These are phyloP conservation scores for Xestia xanthographa DNA, from an alignment of 2,888 invertebrate species.

Conservation along the genomic window DNA sequence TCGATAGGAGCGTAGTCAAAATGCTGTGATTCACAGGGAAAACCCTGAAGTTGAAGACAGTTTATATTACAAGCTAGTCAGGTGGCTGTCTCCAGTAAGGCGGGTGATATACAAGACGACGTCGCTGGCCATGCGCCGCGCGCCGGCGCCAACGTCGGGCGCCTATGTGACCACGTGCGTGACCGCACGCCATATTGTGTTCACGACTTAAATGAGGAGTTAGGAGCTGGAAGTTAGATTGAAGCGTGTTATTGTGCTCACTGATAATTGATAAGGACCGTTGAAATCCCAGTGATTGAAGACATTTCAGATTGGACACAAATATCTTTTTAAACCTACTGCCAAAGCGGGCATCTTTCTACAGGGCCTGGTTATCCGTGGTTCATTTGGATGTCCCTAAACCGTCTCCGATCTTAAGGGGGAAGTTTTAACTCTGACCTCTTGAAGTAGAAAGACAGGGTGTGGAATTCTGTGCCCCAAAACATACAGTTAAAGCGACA, in stretches of 20 bases:
- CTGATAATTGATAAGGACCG: too few relatives aligned
- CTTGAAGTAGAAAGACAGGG: neutral
- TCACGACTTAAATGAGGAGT: slow-evolving; percentile 14
- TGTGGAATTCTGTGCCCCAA: too few relatives aligned
- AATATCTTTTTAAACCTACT: neutral
- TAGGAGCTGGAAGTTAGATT: neutral
- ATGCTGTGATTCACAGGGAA: neutral
- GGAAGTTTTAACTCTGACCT: neutral
- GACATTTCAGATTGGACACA: neutral
- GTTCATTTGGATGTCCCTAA: too few relatives aligned
- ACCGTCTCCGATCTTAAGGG: too few relatives aligned
- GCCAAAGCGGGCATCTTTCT: neutral
- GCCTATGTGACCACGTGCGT: slow-evolving; percentile 59
- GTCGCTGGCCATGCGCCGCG: slow-evolving; percentile 37
- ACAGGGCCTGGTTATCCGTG: too few relatives aligned
- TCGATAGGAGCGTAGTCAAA: neutral
- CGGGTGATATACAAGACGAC: slow-evolving; percentile 45
- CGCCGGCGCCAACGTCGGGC: slow-evolving; percentile 35
- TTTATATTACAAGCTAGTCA: neutral
- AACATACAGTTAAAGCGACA: neutral
- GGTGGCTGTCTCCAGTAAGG: slow-evolving; percentile 35
- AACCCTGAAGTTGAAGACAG: slow-evolving; percentile 3
- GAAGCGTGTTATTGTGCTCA: neutral
- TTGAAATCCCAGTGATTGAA: neutral
- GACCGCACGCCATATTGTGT: slow-evolving; percentile 52